Conservation (phyloP, 2,113 vertebrate genomes). For the Prinia subflava region DNA sequence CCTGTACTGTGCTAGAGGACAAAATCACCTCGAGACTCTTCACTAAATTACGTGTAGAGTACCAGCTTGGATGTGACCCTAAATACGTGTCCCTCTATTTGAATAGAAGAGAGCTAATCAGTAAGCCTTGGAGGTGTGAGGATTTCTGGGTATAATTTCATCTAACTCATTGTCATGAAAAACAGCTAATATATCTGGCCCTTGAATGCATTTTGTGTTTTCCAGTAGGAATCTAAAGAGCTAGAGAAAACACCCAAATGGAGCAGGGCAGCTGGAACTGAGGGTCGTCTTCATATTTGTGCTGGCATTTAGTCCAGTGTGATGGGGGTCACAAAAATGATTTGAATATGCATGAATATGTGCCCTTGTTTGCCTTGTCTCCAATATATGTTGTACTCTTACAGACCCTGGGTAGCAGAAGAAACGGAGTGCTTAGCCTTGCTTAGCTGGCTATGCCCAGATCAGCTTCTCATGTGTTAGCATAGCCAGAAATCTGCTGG, state of each 20-base stretch:
- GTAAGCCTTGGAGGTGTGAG: neutral
- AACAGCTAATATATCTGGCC: neutral
- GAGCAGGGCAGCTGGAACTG: neutral
- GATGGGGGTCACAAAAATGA: neutral
- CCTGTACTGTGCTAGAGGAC: neutral
- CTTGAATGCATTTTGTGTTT: neutral
- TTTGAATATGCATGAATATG: neutral
- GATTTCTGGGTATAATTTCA: neutral
- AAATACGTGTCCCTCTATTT: neutral
- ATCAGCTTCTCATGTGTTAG: neutral
- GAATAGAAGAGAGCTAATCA: neutral
- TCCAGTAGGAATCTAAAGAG: neutral
- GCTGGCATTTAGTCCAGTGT: neutral
- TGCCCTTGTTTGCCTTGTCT: neutral
- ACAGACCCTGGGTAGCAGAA: neutral
- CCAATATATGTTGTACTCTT: neutral
- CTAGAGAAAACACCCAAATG: neutral
- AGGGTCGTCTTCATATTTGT: neutral
- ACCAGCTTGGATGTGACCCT: neutral
- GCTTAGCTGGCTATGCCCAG: neutral
- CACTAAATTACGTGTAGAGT: neutral
- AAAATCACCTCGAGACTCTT: neutral
- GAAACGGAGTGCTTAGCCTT: neutral
- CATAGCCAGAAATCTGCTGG: neutral
- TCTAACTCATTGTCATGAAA: neutral